phyloP scores from a whole-genome alignment of 2,113 vertebrate genomes.

The Colaptes auratus region DNA sequence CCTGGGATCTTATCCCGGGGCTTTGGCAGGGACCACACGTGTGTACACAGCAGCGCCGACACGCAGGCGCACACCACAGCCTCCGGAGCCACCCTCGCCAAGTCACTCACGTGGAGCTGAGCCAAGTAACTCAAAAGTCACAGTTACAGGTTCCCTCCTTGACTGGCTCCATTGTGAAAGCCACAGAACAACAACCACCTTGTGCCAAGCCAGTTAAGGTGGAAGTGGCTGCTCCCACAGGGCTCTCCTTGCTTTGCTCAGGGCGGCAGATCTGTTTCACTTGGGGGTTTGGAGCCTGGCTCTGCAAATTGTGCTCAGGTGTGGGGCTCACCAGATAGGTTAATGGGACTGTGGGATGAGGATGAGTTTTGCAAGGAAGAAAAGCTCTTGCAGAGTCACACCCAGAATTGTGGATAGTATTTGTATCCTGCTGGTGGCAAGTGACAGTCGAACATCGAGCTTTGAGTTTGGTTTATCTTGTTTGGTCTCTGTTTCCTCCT shows the following conservation, averaged over 20 bases:
- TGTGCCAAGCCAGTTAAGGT: background rate
- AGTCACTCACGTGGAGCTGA: fast-evolving
- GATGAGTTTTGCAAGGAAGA: background rate
- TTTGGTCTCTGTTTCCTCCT: background rate
- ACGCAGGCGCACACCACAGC: fast-evolving
- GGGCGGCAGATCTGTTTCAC: fast-evolving
- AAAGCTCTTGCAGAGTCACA: background rate
- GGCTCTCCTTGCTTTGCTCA: background rate
- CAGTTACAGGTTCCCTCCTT: background rate
- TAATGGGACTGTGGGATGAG: background rate
- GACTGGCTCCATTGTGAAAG: conserved; percentile 31
- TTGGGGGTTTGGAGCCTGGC: fast-evolving
- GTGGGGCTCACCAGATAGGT: background rate
- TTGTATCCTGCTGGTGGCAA: background rate
- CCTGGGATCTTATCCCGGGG: background rate
- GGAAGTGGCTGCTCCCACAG: background rate
- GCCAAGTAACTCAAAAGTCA: conserved; percentile 35
- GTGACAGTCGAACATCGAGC: background rate
- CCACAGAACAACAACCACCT: background rate
- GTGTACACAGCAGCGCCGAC: fast-evolving
- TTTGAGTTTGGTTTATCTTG: background rate
- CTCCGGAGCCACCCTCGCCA: background rate
- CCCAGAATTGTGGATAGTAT: background rate
- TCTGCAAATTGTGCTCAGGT: background rate
- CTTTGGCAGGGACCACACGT: background rate